A percentile compares a stretch with the other conserved stretches of the same genome.
Evolutionary conservation across 2,888 invertebrate genomes (phyloP).

Genomic region (Nasonia oneida): DNA sequence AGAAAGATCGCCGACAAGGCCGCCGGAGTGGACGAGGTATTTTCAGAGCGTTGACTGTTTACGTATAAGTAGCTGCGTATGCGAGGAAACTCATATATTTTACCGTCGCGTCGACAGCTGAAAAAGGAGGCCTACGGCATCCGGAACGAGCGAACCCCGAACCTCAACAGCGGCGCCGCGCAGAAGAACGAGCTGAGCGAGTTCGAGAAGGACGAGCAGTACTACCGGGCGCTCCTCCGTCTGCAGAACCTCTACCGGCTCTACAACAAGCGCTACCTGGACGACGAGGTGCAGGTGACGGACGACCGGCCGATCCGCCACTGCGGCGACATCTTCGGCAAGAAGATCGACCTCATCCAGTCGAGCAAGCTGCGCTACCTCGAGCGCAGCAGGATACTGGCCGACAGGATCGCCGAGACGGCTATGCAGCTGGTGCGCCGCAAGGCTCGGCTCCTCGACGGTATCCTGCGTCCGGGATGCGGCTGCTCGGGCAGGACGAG

Average conservation of each 20-base stretch:
- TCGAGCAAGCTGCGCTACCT: not conserved
- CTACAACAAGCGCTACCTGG: slow-evolving; percentile 35
- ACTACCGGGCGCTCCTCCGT: slow-evolving; percentile 39
- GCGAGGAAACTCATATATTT: not conserved
- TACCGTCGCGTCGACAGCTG: slow-evolving; percentile 18
- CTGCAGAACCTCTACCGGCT: slow-evolving; percentile 37
- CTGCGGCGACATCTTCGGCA: not conserved
- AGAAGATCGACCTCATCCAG: not conserved
- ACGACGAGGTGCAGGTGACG: not conserved
- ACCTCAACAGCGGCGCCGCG: not conserved
- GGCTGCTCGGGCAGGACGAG: not conserved
- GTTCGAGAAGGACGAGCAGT: slow-evolving; percentile 46
- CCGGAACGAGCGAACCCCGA: not conserved
- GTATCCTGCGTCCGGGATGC: not conserved
- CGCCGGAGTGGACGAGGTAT: slow-evolving; percentile 31
- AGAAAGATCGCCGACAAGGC: slow-evolving; percentile 3
- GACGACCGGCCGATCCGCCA: not conserved
- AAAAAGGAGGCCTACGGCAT: slow-evolving; percentile 16
- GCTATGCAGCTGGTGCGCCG: slow-evolving; percentile 27
- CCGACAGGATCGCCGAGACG: slow-evolving; percentile 50
- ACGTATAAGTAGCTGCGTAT: not conserved
- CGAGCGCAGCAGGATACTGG: slow-evolving; percentile 32
- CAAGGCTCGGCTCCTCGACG: not conserved
- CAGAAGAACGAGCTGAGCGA: slow-evolving; percentile 39
- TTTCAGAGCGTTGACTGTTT: not conserved